Evolutionary conservation across 2,113 vertebrate species (phyloP).

Genomic region (Osmerus mordax): DNA sequence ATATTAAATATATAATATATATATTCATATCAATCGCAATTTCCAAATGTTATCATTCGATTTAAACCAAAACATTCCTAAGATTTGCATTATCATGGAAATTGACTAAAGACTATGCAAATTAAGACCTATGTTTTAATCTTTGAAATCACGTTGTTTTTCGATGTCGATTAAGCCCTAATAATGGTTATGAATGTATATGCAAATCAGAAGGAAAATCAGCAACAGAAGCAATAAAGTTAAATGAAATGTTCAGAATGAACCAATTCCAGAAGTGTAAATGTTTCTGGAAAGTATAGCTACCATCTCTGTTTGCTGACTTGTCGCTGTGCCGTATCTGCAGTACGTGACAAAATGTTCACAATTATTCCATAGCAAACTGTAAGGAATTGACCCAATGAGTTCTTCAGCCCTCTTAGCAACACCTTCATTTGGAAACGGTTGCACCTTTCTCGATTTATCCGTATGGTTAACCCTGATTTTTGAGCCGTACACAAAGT

Average conservation of each 20-base stretch:
- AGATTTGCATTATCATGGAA: background rate
- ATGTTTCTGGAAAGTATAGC: background rate
- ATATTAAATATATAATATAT: background rate
- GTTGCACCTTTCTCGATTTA: slow-evolving; percentile 52
- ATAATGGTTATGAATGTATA: background rate
- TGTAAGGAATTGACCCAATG: slow-evolving; percentile 79
- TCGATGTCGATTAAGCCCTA: background rate
- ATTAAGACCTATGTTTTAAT: too few species aligned
- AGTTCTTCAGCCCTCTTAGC: slow-evolving; percentile 80
- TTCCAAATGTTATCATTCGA: background rate
- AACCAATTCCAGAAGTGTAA: too few species aligned
- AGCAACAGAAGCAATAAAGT: background rate
- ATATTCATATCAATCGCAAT: background rate
- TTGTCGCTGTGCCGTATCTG: slow-evolving; percentile 80
- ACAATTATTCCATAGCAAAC: slow-evolving; percentile 94
- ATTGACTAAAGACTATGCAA: too few species aligned
- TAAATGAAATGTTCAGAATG: background rate
- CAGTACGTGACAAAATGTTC: slow-evolving; percentile 93
- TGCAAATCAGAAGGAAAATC: background rate
- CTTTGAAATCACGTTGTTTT: too few species aligned
- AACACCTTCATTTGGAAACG: slow-evolving; percentile 76
- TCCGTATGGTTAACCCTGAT: slow-evolving; percentile 84
- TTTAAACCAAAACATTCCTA: background rate
- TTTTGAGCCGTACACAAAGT: slow-evolving; percentile 86
- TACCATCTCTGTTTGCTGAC: slow-evolving; percentile 88